phyloP scores from a whole-genome alignment of 2,797 vertebrate genomes.

The Spea hammondii region DNA sequence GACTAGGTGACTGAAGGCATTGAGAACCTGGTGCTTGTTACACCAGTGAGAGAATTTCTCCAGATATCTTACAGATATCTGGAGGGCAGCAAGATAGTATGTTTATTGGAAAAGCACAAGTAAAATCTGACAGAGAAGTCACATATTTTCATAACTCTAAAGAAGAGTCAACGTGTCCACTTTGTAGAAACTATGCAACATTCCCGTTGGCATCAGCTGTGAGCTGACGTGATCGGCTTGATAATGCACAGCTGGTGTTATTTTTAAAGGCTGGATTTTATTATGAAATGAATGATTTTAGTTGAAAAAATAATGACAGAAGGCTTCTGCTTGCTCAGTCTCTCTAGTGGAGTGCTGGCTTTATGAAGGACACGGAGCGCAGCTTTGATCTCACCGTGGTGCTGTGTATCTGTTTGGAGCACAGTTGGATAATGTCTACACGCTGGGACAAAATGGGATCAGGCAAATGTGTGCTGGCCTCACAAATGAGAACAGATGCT shows the following conservation, averaged over 20 bases:
- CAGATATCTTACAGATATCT: too few species aligned
- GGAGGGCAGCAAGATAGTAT: too few species aligned
- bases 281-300: constrained; percentile 44
- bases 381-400: constrained; percentile 13
- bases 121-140: neutral
- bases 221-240: constrained; percentile 34
- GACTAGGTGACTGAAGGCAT: too few species aligned
- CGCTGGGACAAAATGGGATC: constrained; percentile 20
- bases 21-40: too few species aligned
- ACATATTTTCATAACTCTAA: neutral
- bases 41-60: too few species aligned
- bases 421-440: constrained; percentile 19
- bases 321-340: constrained; percentile 40
- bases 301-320: constrained; percentile 44
- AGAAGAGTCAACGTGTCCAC: neutral
- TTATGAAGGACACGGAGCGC: constrained; percentile 16
- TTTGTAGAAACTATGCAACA: constrained; percentile 3
- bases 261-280: constrained; percentile 42
- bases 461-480: constrained; percentile 19
- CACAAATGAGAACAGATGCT: neutral
- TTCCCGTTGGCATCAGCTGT: constrained; percentile 26
- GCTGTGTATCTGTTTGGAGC: constrained; percentile 8
- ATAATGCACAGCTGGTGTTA: constrained; percentile 48
- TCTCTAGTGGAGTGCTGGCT: constrained; percentile 27
- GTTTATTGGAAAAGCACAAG: neutral